Base-by-base conservation (phyloP, 2,797 vertebrate species). In the Enteromius fasciolatus region DNA sequence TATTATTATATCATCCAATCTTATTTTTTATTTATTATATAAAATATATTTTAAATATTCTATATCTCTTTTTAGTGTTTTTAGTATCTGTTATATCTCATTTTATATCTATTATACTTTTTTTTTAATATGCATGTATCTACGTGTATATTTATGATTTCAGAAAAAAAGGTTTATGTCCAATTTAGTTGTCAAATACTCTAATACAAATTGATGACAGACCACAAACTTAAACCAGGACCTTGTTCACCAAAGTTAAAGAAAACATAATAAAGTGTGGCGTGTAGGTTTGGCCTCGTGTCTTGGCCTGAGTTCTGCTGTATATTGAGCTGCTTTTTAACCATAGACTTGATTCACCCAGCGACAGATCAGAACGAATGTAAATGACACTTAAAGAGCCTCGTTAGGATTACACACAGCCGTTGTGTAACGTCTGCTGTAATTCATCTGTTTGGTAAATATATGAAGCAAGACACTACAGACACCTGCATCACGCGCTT, bases 401-500 rank as follows among this genome's bases (percentile, higher is more conserved):
- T 36, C 3, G 46, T 64, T 63, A 68, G 54, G 44, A 76, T 78
- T 57, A 70, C 74, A 75, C 57, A 33, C 64, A 25, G 36, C 64
- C 36, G 41, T 77, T 76, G 78, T 76, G 83, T 83, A 83, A 82
- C 52, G 78, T 81, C 76, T 87, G 84, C 59, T 78, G 63, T 76
- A 85, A 85, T 90, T 83, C 78, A 41, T 66, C 44, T 76, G 76
- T 91, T 91, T 88, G 86, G 75, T 89, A 89, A 90, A 84, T 86
- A 80, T 82, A 84, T 91, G 90, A 92, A 85, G 90, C 91, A 88
- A 91, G 82, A 91, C 52, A 72, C 82, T 83, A 82, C 87, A 85
- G 84, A 92, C 89, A 87, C 79, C 86, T 72, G 83, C 83, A 84
- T 88, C 82, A 90, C 88, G 86, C 86, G 20, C 61, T 69, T 86